phyloP scores from a whole-genome alignment of 2,888 invertebrate genomes.

The Nymphalis urticae region DNA sequence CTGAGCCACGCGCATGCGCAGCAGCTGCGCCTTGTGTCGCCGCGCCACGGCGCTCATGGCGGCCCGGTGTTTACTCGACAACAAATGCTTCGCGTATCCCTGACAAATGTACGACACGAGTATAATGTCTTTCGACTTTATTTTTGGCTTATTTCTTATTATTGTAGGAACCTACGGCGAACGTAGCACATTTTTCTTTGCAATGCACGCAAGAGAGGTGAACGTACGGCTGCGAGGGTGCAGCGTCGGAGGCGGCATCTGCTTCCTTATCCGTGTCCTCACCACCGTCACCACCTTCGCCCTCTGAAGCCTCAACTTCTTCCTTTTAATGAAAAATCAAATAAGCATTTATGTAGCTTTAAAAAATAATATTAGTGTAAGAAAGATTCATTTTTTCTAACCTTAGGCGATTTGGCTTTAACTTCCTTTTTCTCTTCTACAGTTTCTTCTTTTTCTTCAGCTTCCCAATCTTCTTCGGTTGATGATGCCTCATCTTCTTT shows the following conservation, averaged over 20 bases:
- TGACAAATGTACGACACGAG: constrained; percentile 43
- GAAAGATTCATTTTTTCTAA: constrained; percentile 38
- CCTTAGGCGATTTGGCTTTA: constrained; percentile 71
- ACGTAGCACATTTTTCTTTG: constrained; percentile 86
- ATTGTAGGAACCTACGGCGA: constrained; percentile 77
- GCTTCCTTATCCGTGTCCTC: constrained; percentile 81
- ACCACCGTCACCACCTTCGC: constrained; percentile 73
- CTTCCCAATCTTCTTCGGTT: constrained; percentile 78
- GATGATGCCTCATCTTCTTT: constrained; percentile 73
- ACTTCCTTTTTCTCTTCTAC: constrained; percentile 69
- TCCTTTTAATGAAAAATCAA: constrained; percentile 31
- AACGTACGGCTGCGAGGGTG: constrained; percentile 79
- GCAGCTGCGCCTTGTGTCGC: constrained; percentile 87
- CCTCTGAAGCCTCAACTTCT: constrained; percentile 69
- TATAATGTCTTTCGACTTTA: too few relatives aligned
- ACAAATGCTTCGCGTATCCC: constrained; percentile 88
- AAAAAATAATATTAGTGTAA: background rate
- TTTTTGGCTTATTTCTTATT: background rate
- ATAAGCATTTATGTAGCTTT: background rate
- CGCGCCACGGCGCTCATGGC: constrained; percentile 88
- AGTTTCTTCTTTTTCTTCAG: constrained; percentile 71
- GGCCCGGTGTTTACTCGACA: constrained; percentile 85
- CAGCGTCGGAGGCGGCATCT: constrained; percentile 73
- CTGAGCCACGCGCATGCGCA: constrained; percentile 90
- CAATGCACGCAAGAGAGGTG: constrained; percentile 90